Percentiles rank a stretch among this genome's conserved stretches.
Conservation (phyloP, 2,797 vertebrate genomes). For the Netta rufina region DNA sequence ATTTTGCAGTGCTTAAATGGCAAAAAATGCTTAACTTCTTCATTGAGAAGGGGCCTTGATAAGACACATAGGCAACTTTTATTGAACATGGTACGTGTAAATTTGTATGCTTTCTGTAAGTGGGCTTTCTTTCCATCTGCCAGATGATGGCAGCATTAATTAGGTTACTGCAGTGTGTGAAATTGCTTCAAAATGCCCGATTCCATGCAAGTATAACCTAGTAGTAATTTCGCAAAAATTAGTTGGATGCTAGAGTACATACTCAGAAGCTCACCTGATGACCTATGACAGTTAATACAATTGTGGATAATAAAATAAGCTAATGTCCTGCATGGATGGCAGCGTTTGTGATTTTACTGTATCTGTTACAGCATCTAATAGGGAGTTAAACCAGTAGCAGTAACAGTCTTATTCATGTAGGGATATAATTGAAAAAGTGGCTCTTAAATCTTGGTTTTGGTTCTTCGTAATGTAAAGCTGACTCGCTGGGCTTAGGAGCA, state of each 20-base stretch:
- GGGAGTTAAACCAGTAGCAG: background rate
- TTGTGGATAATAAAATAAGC: background rate
- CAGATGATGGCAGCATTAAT: slow-evolving; percentile 18
- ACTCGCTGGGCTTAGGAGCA: background rate
- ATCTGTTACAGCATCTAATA: background rate
- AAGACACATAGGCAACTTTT: background rate
- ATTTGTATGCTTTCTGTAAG: background rate
- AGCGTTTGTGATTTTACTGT: background rate
- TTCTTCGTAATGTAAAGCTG: background rate
- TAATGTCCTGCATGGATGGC: background rate
- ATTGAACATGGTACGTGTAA: too few relatives aligned
- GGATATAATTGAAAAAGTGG: background rate
- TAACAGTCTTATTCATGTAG: background rate
- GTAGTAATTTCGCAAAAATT: background rate
- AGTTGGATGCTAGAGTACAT: background rate
- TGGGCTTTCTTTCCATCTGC: background rate
- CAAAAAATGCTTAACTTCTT: background rate
- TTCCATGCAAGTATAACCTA: background rate
- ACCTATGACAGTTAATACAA: background rate
- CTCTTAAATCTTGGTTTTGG: background rate
- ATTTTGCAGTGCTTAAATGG: background rate
- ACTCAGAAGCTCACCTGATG: background rate
- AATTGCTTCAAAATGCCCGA: background rate
- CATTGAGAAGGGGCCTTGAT: background rate
- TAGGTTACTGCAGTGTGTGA: background rate